A percentile compares a stretch with the other conserved stretches of the same genome.
Evolutionary conservation across 35 echinoderm and acorn worm species (phyloP).

Genomic region (Ophiothrix spiculata): DNA sequence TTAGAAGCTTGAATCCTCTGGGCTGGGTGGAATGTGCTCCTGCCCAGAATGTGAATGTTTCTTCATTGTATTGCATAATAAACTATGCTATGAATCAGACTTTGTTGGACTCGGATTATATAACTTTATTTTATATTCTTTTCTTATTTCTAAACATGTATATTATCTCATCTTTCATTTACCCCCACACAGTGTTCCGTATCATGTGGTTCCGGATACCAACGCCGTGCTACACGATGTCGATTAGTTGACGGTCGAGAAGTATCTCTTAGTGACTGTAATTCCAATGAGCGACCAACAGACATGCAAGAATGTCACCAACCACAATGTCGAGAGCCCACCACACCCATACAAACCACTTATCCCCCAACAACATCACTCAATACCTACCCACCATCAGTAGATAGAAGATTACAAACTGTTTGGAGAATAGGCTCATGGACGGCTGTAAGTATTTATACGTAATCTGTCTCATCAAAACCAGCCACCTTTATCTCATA

Average conservation of each 20-base stretch:
- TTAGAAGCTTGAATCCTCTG: too few relatives aligned
- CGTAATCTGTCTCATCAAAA: neutral
- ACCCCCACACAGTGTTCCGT: constrained; percentile 55
- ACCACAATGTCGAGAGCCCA: constrained; percentile 23
- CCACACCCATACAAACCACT: neutral
- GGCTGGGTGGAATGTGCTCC: too few relatives aligned
- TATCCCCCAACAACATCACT: constrained; percentile 1
- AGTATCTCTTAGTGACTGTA: constrained; percentile 24
- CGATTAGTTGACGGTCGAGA: constrained; percentile 31
- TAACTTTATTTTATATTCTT: too few relatives aligned
- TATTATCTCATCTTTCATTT: too few relatives aligned
- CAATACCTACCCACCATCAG: too few relatives aligned
- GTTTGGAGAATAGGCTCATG: constrained; percentile 37
- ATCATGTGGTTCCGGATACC: constrained; percentile 52
- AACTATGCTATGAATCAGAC: too few relatives aligned
- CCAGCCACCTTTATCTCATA: too few relatives aligned
- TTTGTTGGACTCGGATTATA: too few relatives aligned
- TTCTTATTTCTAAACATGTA: too few relatives aligned
- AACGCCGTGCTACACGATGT: constrained; percentile 38
- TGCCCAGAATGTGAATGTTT: too few relatives aligned
- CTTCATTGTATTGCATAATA: too few relatives aligned
- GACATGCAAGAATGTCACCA: constrained; percentile 35
- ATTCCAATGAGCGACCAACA: constrained; percentile 29
- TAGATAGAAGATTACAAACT: too few relatives aligned
- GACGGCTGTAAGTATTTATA: constrained; percentile 48